Evolutionary conservation across 1,140 invertebrate species (phyloP).

Genomic region (Gonioctena quinquepunctata): DNA sequence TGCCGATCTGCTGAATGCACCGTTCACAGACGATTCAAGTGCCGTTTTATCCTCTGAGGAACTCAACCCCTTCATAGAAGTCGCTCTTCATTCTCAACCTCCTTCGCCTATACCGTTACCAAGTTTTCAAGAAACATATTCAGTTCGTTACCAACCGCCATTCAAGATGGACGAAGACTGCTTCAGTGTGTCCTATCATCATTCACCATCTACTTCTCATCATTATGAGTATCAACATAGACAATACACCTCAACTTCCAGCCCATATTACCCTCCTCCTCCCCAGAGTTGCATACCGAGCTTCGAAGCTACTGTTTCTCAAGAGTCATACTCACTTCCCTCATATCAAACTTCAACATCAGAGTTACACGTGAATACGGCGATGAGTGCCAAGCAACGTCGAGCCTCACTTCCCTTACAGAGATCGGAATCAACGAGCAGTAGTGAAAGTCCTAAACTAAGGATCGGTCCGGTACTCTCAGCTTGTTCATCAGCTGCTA

Average conservation of each 20-base stretch:
- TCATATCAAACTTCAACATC: slow-evolving; percentile 62
- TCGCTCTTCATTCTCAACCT: slow-evolving; percentile 46
- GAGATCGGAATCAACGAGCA: slow-evolving; percentile 75
- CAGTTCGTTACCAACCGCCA: slow-evolving; percentile 66
- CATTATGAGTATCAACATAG: slow-evolving; percentile 67
- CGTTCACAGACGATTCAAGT: slow-evolving; percentile 60
- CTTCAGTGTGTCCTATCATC: slow-evolving; percentile 63
- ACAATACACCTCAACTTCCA: slow-evolving; percentile 57
- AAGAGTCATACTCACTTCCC: slow-evolving; percentile 67
- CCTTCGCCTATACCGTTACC: slow-evolving; percentile 67
- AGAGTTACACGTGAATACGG: slow-evolving; percentile 63
- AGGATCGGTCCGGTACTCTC: slow-evolving; percentile 60
- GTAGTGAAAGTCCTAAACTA: slow-evolving; percentile 67
- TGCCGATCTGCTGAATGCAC: slow-evolving; percentile 65
- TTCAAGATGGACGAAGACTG: slow-evolving; percentile 82
- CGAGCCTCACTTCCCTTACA: slow-evolving; percentile 75
- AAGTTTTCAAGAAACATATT: slow-evolving; percentile 86
- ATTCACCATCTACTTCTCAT: slow-evolving; percentile 56
- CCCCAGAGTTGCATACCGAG: slow-evolving; percentile 58
- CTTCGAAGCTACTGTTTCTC: slow-evolving; percentile 58
- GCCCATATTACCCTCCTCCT: slow-evolving; percentile 60
- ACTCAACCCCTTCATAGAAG: slow-evolving; percentile 52
- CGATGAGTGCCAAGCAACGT: slow-evolving; percentile 65
- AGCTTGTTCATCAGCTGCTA: slow-evolving; percentile 68
- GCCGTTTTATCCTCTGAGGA: slow-evolving; percentile 48